Evolutionary conservation across 2,113 vertebrate genomes (phyloP), one percentile per base, ranked within the genome.

Genomic region (Eulemur rufifrons): DNA sequence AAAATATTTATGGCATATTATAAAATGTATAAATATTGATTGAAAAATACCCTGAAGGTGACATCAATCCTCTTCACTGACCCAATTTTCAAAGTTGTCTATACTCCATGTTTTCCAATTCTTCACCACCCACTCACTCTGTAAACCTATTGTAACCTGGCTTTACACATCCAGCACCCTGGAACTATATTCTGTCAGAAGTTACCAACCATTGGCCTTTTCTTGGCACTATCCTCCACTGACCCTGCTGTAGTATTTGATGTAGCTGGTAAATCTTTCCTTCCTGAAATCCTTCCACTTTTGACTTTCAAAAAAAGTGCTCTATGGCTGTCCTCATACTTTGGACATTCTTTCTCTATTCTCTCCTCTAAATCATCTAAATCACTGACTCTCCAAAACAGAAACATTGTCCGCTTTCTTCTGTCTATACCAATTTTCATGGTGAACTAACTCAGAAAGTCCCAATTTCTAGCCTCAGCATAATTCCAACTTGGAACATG

Each of bases 201-300:
- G 29, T 56, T 47, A 59, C 50, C 23, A 76, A n/a, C 14, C 32
- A 63, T 27, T 42, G 87, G 42, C 9, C 29, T 87, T 39, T 54
- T 63, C 32, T 73, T 11, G 47, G 42, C 42, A 76, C 32, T 34
- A 64, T 64, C 42, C 37, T 54, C 18, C 52, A 32, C 6, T 54
- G 56, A 73, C n/a, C 34, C 56, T 32, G n/a, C n/a, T 81, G n/a
- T 4, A 10, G 6, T 42, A 47, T 50, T 17, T 23, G 39, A 89
- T n/a, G 63, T 6, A 50, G 14, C 2, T 25, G 15, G 77, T n/a
- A 37, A 39, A 56, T 23, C 3, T 64, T 68, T 74, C 20, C 21
- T 83, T 92, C 78, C 89, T 92, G n/a, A 92, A 77, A 81, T 83
- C 37, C 42, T 81, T 82, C 68, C 85, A 68, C 5, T 73, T 37